phyloP scores from a whole-genome alignment of 2,113 vertebrate genomes.

The Oncorhynchus nerka region DNA sequence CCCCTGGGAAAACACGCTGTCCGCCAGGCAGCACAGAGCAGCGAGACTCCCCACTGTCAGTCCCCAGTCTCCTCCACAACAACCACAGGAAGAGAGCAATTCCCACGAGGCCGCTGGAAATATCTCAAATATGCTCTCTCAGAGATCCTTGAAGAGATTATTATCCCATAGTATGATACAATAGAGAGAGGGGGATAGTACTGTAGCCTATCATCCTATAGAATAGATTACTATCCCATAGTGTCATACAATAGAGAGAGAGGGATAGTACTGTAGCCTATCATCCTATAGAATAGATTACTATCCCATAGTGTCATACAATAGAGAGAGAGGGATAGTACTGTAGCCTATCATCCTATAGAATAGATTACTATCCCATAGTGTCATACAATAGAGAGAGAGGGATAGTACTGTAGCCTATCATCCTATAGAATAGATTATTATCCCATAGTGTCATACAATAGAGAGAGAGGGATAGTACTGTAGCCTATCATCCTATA shows the following conservation, averaged over 20 bases:
- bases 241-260: not conserved
- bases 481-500: too few species aligned
- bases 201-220: constrained; percentile 2
- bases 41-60: constrained; percentile 70
- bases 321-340: not conserved
- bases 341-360: too few species aligned
- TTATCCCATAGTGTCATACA: too few species aligned
- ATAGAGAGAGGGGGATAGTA: not conserved
- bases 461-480: too few species aligned
- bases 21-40: constrained; percentile 48
- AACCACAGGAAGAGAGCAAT: constrained; percentile 67
- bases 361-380: too few species aligned
- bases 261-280: not conserved
- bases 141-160: constrained; percentile 38
- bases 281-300: too few species aligned
- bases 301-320: too few species aligned
- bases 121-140: constrained; percentile 60
- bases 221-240: too few species aligned
- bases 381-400: too few species aligned
- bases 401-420: too few species aligned
- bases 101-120: constrained; percentile 58
- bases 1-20: constrained; percentile 68
- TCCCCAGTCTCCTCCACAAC: constrained; percentile 53
- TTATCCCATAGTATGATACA: not conserved
- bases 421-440: too few species aligned